Base-by-base conservation (phyloP, 2,888 invertebrate species). In the Cantharis lateralis region DNA sequence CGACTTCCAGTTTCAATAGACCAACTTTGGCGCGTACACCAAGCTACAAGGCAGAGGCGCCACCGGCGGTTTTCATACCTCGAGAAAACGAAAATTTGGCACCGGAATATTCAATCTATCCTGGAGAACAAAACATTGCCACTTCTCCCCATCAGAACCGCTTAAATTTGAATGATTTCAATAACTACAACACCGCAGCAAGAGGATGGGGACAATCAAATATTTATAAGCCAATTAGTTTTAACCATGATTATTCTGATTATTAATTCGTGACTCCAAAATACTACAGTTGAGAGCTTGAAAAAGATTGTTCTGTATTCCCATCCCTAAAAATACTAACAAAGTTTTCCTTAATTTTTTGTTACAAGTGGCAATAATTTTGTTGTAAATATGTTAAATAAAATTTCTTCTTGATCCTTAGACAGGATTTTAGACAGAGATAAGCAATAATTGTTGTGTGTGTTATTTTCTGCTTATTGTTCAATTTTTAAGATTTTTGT, bases 121-220 rank as follows among this genome's bases (percentile, higher is more conserved):
- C 70, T 62, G 15, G 79, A 69, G 70, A 79, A 28, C 74, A 78
- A 81, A 76, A 73, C 80, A 70, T 80, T 81, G 68, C 76, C 82
- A 15, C 26, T 24, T 82, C 83, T 70, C 77, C 83, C 11, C 70
- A 84, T n/a, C 78, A 82, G 4, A 83, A 83, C 70, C 85, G 83
- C 75, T 76, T 87, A 63, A 85, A 85, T 76, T 85, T 82, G 72
- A 83, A 82, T 75, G 82, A 80, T 64, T 75, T 87, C 15, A 83
- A 89, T 84, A 95, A 95, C 84, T 96, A 95, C 88, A 96, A 96
- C 83, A 95, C 94, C 0, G 95, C 95, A 32, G 94, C 96, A 4
- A 91, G 95, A 32, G 96, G 96, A 0, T 96, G 96, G 95, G 92
- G 93, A 13, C 91, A 93, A 82, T 90, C 91, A 82, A 90, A 91